Evolutionary conservation across 1,140 invertebrate species (phyloP), one percentile per base, ranked within the genome.

Genomic region (Zophobas atratus): DNA sequence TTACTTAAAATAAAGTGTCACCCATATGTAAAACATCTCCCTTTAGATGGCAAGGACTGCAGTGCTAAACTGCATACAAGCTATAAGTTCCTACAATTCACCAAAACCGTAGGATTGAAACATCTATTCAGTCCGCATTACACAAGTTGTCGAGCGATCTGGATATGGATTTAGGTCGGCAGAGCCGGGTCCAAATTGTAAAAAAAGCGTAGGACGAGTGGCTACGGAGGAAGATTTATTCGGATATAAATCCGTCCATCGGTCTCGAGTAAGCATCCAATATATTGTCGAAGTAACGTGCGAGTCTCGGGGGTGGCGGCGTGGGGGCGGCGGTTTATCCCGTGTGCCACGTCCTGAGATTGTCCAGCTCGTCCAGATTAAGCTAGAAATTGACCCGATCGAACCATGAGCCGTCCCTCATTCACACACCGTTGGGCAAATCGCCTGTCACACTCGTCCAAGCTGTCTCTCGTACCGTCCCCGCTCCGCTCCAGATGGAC

Each of bases 351-450:
- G 79, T 78, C 56, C 84, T 81, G 84, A 85, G 84, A 85, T 84
- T 83, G 84, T 83, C 84, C 84, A 77, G 82, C 81, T 81, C 81
- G 83, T 84, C 83, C 78, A 84, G 83, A 85, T 84, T 85, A 84
- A 82, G 82, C 82, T 81, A 84, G 84, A 82, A 85, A 84, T 84
- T 82, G 84, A 82, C 82, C 83, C 81, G 84, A 84, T 84, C 80
- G 82, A 81, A 81, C 81, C 83, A 83, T 85, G 82, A 81, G 80
- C 81, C 83, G 84, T 85, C 81, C 81, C 79, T 85, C 84, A 85
- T 85, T 85, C 84, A 85, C 84, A 84, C 82, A 75, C 82, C 83
- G 83, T 82, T 85, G 83, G 72, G 79, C 83, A 84, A 84, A 85
- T 85, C 80, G 82, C 82, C 80, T 82, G 81, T 84, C 82, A 84